Evolutionary conservation across 2,888 invertebrate genomes (phyloP).

Genomic region (Pharmacophagus antenor): DNA sequence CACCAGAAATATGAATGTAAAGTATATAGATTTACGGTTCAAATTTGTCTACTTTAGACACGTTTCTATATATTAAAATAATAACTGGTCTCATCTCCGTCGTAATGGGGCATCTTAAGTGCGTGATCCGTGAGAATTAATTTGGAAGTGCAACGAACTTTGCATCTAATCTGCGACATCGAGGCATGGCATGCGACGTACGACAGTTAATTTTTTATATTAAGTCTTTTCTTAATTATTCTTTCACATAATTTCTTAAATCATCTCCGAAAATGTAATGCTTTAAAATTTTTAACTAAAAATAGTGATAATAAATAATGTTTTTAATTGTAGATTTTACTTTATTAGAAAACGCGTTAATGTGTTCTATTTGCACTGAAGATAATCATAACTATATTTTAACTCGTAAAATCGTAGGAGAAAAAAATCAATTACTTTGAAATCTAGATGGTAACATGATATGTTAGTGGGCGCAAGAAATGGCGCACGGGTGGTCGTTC

Average conservation of each 20-base stretch:
- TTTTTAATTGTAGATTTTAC: too few species aligned
- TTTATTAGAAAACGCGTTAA: too few species aligned
- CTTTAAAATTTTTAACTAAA: too few species aligned
- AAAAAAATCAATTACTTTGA: constrained; percentile 42
- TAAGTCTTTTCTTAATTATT: too few species aligned
- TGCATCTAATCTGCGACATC: constrained; percentile 57
- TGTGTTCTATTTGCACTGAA: not conserved
- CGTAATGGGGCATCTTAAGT: constrained; percentile 61
- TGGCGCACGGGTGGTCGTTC: constrained; percentile 62
- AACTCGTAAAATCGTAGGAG: constrained; percentile 15
- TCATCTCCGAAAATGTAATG: too few species aligned
- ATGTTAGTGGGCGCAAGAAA: constrained; percentile 51
- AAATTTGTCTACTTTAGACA: constrained; percentile 29
- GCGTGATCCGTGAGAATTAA: constrained; percentile 72
- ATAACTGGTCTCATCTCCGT: constrained; percentile 59
- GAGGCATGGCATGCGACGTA: too few species aligned
- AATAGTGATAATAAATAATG: too few species aligned
- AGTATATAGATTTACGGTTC: constrained; percentile 34
- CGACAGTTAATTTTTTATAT: constrained; percentile 42
- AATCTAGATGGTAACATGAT: constrained; percentile 51
- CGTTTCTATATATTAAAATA: constrained; percentile 41
- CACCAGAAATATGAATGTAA: constrained; percentile 37
- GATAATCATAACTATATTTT: constrained; percentile 12
- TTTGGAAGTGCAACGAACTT: constrained; percentile 68
- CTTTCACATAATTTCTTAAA: too few species aligned